Conservation (phyloP, 2,797 vertebrate genomes). For the Remorina albescens region DNA sequence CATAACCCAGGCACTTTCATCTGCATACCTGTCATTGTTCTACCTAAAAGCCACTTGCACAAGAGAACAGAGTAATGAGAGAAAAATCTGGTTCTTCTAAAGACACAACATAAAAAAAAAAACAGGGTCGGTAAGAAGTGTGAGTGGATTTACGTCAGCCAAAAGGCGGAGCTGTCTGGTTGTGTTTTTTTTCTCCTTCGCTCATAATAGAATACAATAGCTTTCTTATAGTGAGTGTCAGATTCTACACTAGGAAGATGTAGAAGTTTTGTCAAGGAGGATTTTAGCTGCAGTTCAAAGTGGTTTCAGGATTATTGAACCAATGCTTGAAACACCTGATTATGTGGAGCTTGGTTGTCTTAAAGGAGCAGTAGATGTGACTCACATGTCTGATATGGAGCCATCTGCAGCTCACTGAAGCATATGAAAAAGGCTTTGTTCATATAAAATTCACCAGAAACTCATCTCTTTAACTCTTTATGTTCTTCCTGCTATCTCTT, state of each 20-base stretch:
- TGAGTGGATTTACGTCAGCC: neutral
- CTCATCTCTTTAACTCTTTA: neutral
- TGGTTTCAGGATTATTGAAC: neutral
- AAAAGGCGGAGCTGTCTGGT: neutral
- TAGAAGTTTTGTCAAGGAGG: conserved; percentile 15
- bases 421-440: neutral
- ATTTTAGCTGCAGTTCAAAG: neutral
- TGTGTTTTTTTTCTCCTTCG: neutral
- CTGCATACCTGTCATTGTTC: conserved; percentile 18
- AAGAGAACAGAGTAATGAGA: neutral
- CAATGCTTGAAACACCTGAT: conserved; percentile 5
- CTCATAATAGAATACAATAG: conserved; percentile 16
- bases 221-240: conserved; percentile 25
- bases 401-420: neutral
- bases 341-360: neutral
- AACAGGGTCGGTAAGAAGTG: conserved; percentile 31
- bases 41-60: neutral
- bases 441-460: neutral
- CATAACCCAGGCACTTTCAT: neutral
- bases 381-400: neutral
- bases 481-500: neutral
- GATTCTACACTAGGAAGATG: conserved; percentile 12
- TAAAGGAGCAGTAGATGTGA: neutral
- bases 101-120: neutral
- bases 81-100: conserved; percentile 22